phyloP scores from a whole-genome alignment of 2,797 vertebrate genomes.

The Falco naumanni region DNA sequence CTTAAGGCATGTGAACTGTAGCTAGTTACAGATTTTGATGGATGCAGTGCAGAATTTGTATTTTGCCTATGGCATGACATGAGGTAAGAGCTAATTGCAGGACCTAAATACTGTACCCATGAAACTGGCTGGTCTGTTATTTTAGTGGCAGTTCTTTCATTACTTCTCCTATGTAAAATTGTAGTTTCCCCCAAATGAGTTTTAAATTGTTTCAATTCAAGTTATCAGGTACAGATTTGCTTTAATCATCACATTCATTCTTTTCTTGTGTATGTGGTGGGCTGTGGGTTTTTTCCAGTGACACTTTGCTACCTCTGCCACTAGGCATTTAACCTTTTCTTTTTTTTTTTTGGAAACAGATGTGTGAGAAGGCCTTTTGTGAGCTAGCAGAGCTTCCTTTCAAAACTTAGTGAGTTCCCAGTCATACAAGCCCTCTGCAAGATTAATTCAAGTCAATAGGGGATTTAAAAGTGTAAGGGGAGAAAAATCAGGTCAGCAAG shows the following conservation, averaged over 20 bases:
- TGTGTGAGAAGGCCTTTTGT: background rate
- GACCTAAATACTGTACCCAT: background rate
- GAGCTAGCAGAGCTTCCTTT: constrained; percentile 22
- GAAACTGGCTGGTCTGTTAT: background rate
- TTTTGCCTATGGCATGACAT: background rate
- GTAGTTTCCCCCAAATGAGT: background rate
- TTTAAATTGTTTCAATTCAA: too few species aligned
- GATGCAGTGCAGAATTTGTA: background rate
- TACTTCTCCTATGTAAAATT: background rate
- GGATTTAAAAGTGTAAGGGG: constrained; percentile 54
- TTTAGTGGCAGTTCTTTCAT: background rate
- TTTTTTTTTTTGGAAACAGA: background rate
- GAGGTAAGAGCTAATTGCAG: background rate
- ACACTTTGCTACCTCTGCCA: background rate
- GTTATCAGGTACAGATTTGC: background rate
- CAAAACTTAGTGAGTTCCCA: constrained; percentile 14
- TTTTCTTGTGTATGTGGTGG: background rate
- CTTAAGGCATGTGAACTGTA: background rate
- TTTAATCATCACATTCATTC: constrained; percentile 13
- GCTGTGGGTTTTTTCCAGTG: background rate
- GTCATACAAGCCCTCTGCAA: background rate
- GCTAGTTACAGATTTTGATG: background rate
- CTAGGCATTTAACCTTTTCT: background rate
- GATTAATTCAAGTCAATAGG: constrained; percentile 57
- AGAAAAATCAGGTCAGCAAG: constrained; percentile 59